These are phyloP conservation scores for Clavelina lepadiformis DNA, from an alignment of 23 tunicate species.

Conservation along the genomic window DNA sequence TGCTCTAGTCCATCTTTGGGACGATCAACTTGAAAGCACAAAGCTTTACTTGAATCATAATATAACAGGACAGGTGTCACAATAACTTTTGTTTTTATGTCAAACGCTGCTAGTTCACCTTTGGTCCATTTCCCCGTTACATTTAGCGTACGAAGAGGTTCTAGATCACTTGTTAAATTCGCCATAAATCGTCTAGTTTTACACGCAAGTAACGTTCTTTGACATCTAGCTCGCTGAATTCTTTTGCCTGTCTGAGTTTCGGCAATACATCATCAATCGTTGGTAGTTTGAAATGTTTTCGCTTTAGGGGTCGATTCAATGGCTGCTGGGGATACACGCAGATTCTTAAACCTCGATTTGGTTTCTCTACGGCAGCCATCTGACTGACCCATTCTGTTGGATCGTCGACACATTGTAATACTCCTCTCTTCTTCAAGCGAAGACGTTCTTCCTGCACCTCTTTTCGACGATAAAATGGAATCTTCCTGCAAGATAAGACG, in stretches of 20 bases:
- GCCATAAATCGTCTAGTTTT: conserved; percentile 15
- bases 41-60: neutral
- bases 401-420: conserved; percentile 12
- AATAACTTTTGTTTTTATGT: conserved; percentile 8
- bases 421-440: neutral
- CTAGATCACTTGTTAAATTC: conserved; percentile 13
- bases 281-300: conserved; percentile 23
- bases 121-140: conserved; percentile 23
- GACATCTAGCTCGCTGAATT: conserved; percentile 10
- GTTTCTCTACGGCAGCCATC: conserved; percentile 19
- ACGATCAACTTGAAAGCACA: conserved; percentile 20
- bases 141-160: conserved; percentile 16
- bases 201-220: conserved; percentile 17
- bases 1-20: conserved; percentile 26
- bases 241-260: conserved; percentile 3
- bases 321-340: conserved; percentile 14
- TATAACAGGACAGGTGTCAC: conserved; percentile 6
- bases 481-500: conserved; percentile 1
- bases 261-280: conserved; percentile 24
- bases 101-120: conserved; percentile 13
- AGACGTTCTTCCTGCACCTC: conserved; percentile 12
- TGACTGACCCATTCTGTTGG: conserved; percentile 32
- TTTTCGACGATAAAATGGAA: conserved; percentile 4
- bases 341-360: conserved; percentile 16
- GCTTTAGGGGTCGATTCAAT: conserved; percentile 4